A percentile compares a stretch with the other conserved stretches of the same genome.
Conservation (phyloP, 2,113 vertebrate genomes). For the Ploceus nigricollis region DNA sequence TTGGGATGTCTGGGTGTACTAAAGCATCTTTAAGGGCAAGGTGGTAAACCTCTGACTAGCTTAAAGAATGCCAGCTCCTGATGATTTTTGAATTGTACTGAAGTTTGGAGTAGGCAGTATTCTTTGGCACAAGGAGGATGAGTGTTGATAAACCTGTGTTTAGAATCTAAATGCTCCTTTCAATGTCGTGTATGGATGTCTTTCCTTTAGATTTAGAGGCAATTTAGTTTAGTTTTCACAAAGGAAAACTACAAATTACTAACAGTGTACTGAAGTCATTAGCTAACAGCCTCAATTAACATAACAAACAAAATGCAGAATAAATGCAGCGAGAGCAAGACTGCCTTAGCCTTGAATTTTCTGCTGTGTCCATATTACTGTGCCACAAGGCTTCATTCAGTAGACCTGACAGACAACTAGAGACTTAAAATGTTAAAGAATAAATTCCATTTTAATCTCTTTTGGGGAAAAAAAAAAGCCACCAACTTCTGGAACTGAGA, state of each 20-base stretch:
- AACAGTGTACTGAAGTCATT: background rate
- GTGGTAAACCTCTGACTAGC: background rate
- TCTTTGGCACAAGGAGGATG: background rate
- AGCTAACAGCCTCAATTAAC: background rate
- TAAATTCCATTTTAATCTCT: background rate
- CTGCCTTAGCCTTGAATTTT: background rate
- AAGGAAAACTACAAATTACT: background rate
- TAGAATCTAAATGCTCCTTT: background rate
- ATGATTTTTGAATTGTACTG: background rate
- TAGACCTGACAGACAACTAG: background rate
- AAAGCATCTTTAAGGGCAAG: background rate
- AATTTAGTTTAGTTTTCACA: background rate
- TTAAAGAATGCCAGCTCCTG: background rate
- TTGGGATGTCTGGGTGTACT: background rate
- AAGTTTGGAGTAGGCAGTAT: background rate
- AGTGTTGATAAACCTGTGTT: background rate
- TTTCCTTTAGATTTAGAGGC: background rate
- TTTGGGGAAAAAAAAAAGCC: background rate
- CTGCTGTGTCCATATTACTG: background rate
- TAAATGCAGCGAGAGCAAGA: background rate
- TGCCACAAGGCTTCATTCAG: background rate
- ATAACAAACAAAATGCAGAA: background rate
- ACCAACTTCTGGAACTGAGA: background rate
- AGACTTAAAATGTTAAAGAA: background rate
- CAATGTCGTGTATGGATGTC: accelerated